Percentiles rank a stretch among this genome's conserved stretches.
Conservation (phyloP, 2,888 invertebrate species). For the Xestia xanthographa region DNA sequence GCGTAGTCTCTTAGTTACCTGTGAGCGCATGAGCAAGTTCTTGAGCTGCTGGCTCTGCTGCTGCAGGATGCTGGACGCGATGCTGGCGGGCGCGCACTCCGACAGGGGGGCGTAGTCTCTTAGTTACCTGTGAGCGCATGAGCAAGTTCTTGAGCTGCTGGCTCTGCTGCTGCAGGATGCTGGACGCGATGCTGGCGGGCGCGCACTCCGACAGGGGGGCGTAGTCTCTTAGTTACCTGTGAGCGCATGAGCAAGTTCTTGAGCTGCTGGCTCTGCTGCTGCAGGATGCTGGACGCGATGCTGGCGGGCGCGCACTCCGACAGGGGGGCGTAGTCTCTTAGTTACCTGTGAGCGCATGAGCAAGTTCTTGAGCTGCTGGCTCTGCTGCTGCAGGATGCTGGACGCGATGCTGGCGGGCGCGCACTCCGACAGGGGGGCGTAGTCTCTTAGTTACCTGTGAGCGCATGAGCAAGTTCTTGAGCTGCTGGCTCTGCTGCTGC, state of each 20-base stretch:
- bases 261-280: slow-evolving; percentile 88
- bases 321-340: too few relatives aligned
- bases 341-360: slow-evolving; percentile 85
- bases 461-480: slow-evolving; percentile 87
- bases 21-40: slow-evolving; percentile 85
- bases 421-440: slow-evolving; percentile 53
- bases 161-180: slow-evolving; percentile 88
- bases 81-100: slow-evolving; percentile 68
- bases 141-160: slow-evolving; percentile 88
- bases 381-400: slow-evolving; percentile 87
- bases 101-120: slow-evolving; percentile 7
- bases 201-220: slow-evolving; percentile 59
- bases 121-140: slow-evolving; percentile 83
- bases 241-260: slow-evolving; percentile 87
- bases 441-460: slow-evolving; percentile 76
- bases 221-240: slow-evolving; percentile 74
- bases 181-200: slow-evolving; percentile 75
- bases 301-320: slow-evolving; percentile 68
- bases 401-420: slow-evolving; percentile 74
- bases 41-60: slow-evolving; percentile 89
- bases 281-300: slow-evolving; percentile 82
- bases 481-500: slow-evolving; percentile 88
- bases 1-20: slow-evolving; percentile 71
- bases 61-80: slow-evolving; percentile 84
- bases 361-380: slow-evolving; percentile 87